Conservation (phyloP, 2,113 vertebrate genomes). For the Chunga burmeisteri region DNA sequence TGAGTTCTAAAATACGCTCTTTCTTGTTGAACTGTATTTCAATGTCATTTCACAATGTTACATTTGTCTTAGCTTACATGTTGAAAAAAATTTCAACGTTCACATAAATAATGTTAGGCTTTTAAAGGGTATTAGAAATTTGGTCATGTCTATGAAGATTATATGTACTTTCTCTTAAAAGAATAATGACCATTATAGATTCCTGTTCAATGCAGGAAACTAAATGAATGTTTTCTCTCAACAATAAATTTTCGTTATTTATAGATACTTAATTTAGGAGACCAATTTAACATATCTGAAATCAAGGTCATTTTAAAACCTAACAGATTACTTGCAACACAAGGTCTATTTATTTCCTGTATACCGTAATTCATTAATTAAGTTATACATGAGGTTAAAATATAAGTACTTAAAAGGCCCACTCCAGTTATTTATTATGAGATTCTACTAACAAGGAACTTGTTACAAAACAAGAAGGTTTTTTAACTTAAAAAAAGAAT, state of each 20-base stretch:
- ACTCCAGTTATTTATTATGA: neutral
- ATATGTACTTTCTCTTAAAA: constrained; percentile 13
- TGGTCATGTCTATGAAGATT: constrained; percentile 4
- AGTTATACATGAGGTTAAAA: constrained; percentile 55
- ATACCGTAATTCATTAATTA: constrained; percentile 52
- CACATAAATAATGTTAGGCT: constrained; percentile 19
- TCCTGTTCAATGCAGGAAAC: constrained; percentile 17
- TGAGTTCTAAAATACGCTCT: neutral
- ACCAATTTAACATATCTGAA: constrained; percentile 62
- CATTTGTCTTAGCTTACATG: constrained; percentile 6
- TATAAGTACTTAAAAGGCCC: constrained; percentile 19
- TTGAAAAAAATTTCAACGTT: neutral
- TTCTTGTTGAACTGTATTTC: neutral
- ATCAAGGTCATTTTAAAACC: constrained; percentile 64
- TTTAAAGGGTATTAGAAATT: constrained; percentile 41
- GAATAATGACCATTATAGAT: constrained; percentile 32
- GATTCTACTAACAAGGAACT: neutral
- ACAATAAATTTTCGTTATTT: constrained; percentile 62
- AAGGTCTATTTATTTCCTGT: constrained; percentile 59
- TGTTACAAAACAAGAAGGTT: neutral
- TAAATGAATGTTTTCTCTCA: constrained; percentile 39
- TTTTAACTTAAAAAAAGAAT: neutral
- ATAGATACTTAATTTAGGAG: constrained; percentile 59
- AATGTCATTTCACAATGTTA: neutral
- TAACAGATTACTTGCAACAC: constrained; percentile 66